Evolutionary conservation across 2,113 vertebrate genomes (phyloP).

Genomic region (Prolemur simus): DNA sequence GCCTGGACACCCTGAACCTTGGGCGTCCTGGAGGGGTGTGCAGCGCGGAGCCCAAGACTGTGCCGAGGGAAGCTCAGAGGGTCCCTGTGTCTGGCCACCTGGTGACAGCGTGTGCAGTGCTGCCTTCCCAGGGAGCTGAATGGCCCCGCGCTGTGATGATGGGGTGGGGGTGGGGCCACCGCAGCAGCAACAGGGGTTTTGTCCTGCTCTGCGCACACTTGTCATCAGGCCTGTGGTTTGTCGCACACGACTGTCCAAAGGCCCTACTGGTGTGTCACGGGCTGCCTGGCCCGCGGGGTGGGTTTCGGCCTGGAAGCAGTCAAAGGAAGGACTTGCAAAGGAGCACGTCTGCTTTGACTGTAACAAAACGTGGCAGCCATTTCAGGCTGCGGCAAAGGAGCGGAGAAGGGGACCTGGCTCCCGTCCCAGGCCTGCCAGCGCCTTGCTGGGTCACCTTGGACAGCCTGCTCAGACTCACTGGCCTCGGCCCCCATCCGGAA

Average conservation of each 20-base stretch:
- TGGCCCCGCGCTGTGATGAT: rapidly evolving
- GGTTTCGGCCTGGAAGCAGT: neutral
- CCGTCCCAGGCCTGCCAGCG: neutral
- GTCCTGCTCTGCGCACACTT: rapidly evolving
- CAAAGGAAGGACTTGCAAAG: rapidly evolving
- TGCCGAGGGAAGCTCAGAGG: neutral
- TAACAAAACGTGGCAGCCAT: rapidly evolving
- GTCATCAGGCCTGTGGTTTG: rapidly evolving
- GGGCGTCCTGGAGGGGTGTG: rapidly evolving
- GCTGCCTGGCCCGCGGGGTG: rapidly evolving
- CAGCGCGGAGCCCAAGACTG: neutral
- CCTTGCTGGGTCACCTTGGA: neutral
- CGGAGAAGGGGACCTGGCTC: neutral
- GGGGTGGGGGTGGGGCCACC: rapidly evolving
- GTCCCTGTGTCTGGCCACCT: neutral
- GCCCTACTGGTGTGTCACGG: rapidly evolving
- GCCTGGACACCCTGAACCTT: neutral
- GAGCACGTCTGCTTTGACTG: rapidly evolving
- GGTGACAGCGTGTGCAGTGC: rapidly evolving
- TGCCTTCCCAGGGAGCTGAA: neutral
- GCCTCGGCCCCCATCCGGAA: neutral
- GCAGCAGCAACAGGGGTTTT: neutral
- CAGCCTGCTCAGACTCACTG: neutral
- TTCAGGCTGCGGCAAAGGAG: no score
- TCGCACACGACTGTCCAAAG: rapidly evolving